Evolutionary conservation across 1,140 invertebrate species (phyloP).

Genomic region (Drosophila subpulchrella): DNA sequence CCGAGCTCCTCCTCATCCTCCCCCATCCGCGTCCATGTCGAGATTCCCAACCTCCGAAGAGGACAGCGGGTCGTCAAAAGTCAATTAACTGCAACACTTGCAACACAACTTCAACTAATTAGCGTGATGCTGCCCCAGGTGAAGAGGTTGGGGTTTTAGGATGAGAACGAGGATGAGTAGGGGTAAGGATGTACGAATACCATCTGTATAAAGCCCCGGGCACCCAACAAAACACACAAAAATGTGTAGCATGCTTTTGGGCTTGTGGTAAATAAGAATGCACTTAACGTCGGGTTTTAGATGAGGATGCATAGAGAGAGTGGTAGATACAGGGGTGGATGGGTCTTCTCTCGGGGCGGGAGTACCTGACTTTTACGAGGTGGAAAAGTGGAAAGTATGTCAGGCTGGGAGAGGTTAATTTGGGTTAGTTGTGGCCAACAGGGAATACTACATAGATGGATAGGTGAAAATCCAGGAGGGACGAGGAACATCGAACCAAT

Average conservation of each 20-base stretch:
- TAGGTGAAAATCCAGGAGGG: not conserved
- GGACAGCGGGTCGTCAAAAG: constrained; percentile 67
- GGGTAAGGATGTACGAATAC: not conserved
- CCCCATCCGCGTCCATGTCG: not conserved
- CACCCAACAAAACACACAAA: constrained; percentile 28
- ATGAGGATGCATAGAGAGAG: constrained; percentile 16
- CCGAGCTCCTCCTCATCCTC: not conserved
- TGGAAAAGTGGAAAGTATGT: constrained; percentile 19
- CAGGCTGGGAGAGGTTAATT: constrained; percentile 15
- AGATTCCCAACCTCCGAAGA: constrained; percentile 5
- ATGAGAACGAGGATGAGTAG: not conserved
- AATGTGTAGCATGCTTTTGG: constrained; percentile 55
- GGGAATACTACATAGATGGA: not conserved
- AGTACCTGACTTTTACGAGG: constrained; percentile 15
- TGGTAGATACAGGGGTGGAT: not conserved
- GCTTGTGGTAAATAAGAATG: constrained; percentile 57
- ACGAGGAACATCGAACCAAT: not conserved
- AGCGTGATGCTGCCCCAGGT: constrained; percentile 61
- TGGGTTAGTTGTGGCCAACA: constrained; percentile 21
- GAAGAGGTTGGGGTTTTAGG: constrained; percentile 1
- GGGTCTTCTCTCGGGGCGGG: not conserved
- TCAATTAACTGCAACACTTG: constrained; percentile 80
- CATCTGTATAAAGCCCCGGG: constrained; percentile 20
- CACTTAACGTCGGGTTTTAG: constrained; percentile 54
- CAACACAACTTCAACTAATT: constrained; percentile 76